Evolutionary conservation across 2,888 invertebrate species (phyloP).

Genomic region (Bombylius major): DNA sequence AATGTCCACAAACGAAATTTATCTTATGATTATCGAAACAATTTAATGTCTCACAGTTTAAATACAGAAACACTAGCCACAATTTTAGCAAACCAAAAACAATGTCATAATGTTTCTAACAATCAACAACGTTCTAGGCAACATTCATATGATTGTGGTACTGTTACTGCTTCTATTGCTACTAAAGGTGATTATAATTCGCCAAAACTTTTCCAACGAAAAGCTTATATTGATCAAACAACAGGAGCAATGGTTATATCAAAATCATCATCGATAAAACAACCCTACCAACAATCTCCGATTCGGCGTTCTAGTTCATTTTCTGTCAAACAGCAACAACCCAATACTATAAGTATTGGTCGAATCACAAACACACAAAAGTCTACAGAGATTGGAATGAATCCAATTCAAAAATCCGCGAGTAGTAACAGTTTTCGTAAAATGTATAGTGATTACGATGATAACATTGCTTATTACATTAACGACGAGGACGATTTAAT

Average conservation of each 20-base stretch:
- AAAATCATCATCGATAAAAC: conserved; percentile 16
- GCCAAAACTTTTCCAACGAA: conserved; percentile 5
- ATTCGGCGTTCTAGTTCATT: conserved; percentile 58
- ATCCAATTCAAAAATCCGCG: conserved; percentile 31
- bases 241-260: background rate
- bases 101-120: background rate
- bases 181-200: background rate
- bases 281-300: conserved; percentile 26
- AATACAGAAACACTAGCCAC: conserved; percentile 20
- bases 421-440: conserved; percentile 36
- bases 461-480: conserved; percentile 34
- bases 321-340: conserved; percentile 19
- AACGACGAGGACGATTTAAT: conserved; percentile 32
- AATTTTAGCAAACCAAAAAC: conserved; percentile 8
- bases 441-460: conserved; percentile 32
- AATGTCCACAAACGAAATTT: conserved; percentile 18
- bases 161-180: too few relatives aligned
- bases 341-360: background rate
- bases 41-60: conserved; percentile 34
- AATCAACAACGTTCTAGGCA: conserved; percentile 26
- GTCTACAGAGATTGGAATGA: conserved; percentile 8
- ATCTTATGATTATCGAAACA: conserved; percentile 16
- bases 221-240: conserved; percentile 19
- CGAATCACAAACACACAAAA: background rate
- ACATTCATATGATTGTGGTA: conserved; percentile 30